Conservation (phyloP, 2,888 invertebrate species). For the Pseudanteris insignis region DNA sequence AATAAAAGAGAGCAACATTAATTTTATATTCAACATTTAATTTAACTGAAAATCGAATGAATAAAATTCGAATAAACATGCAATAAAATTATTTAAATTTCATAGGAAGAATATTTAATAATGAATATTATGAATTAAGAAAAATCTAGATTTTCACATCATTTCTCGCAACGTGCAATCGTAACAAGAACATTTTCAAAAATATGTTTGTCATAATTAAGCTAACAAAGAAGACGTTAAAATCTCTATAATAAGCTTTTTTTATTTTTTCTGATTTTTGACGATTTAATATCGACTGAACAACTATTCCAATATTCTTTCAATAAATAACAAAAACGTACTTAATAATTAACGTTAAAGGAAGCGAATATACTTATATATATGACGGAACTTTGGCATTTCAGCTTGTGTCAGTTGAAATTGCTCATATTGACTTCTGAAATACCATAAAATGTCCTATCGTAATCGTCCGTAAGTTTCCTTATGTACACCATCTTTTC, state of each 20-base stretch:
- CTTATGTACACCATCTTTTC: constrained; percentile 27
- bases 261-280: constrained; percentile 12
- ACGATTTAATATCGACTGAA: constrained; percentile 20
- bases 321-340: constrained; percentile 32
- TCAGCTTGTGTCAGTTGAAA: constrained; percentile 64
- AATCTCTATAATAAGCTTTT: constrained; percentile 5
- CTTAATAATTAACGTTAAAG: constrained; percentile 21
- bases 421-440: constrained; percentile 33
- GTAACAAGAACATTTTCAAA: constrained; percentile 18
- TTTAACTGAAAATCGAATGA: background rate
- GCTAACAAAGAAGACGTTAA: constrained; percentile 29
- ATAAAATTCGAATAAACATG: constrained; percentile 7
- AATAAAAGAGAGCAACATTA: too few relatives aligned
- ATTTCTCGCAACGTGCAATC: constrained; percentile 26
- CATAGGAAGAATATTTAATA: too few relatives aligned
- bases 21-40: background rate
- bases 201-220: constrained; percentile 16
- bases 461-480: constrained; percentile 21
- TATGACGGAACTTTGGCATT: constrained; percentile 54
- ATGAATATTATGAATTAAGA: too few relatives aligned
- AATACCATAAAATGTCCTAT: constrained; percentile 22
- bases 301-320: constrained; percentile 25
- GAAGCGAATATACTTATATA: constrained; percentile 35
- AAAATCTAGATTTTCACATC: constrained; percentile 7
- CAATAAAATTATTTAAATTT: constrained; percentile 12